Base-by-base conservation (phyloP, 2,797 vertebrate species). In the Myripristis murdjan region DNA sequence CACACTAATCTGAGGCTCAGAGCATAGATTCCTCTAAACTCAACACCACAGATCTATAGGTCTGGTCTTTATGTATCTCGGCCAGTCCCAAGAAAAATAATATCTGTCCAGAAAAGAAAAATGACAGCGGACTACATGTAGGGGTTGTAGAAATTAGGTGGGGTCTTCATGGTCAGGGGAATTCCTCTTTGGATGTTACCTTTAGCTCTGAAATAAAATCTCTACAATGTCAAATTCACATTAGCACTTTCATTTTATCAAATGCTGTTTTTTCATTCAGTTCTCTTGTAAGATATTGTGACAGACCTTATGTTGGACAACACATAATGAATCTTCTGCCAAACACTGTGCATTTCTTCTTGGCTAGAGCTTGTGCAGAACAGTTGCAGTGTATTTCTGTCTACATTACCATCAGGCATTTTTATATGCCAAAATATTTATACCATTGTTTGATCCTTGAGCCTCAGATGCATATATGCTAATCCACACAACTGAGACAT, bases 1-100 rank as follows among this genome's bases (percentile, higher is more conserved):
- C 75, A 83, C 55, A 79, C 75, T 91, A 92, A 94, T 91, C 85
- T 83, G 49, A 56, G 70, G 80, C 83, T 92, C 73, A 86, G 58
- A 70, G 79, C 69, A 46, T 62, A 82, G 71, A 90, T 84, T 88
- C 80, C 70, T 74, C 72, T 73, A 8, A 72, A 82, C 78, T 87
- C 83, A 84, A 77, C 86, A 90, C 65, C 70, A 57, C 62, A 75
- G 79, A 89, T 86, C 59, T 73, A 85, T 91, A 73, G 60, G 82
- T 85, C 79, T 90, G 79, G 18, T 63, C 65, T 86, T 70, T 62
- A 68, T 62, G 81, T 80, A 75, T 80, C 56, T 31, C 8, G 6
- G 24, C 33, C 54, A 7, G 20, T 33, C 55, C 71, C n/a, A 66
- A 44, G 41, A 23, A 68, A 64, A 49, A 70, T 26, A 56, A 54